phyloP scores from a whole-genome alignment of 30 jellyfish, hydroid and myxozoan species.

The Chironex yamaguchii region DNA sequence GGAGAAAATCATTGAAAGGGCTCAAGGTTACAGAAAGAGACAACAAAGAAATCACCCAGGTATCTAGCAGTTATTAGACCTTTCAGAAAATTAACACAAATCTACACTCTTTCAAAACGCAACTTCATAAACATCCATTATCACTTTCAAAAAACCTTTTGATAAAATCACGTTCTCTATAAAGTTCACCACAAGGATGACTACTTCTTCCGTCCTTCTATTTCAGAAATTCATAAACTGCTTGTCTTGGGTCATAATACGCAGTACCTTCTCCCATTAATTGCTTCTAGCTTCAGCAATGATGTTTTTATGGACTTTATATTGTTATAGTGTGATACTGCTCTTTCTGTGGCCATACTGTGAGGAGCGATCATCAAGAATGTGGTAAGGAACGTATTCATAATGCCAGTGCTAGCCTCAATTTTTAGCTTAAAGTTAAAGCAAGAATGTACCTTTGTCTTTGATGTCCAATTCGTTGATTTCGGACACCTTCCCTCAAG shows the following conservation, averaged over 20 bases:
- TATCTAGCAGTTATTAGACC: too few relatives aligned
- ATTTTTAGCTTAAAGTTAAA: conserved; percentile 27
- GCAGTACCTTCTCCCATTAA: conserved; percentile 66
- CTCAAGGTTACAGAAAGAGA: too few relatives aligned
- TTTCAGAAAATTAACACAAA: too few relatives aligned
- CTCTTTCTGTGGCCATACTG: conserved; percentile 54
- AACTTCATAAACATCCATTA: conserved; percentile 5
- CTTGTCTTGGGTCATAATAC: conserved; percentile 58
- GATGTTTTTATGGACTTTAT: conserved; percentile 28
- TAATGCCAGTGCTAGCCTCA: conserved; percentile 40
- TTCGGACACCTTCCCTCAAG: conserved; percentile 11
- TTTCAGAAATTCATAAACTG: conserved; percentile 29
- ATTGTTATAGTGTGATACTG: conserved; percentile 58
- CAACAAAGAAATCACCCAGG: too few relatives aligned
- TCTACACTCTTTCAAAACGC: too few relatives aligned
- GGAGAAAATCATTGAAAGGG: neutral
- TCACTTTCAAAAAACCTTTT: conserved; percentile 6
- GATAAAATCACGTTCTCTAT: conserved; percentile 28
- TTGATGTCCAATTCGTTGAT: neutral
- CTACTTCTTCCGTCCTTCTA: conserved; percentile 42
- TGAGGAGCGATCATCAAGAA: conserved; percentile 21
- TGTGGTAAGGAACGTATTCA: conserved; percentile 14
- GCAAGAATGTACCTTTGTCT: conserved; percentile 34
- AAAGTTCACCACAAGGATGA: conserved; percentile 24
- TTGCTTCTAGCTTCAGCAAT: conserved; percentile 1